Evolutionary conservation across 2,888 invertebrate genomes (phyloP), one percentile per base, ranked within the genome.

Genomic region (Leptopilina drosophilae): DNA sequence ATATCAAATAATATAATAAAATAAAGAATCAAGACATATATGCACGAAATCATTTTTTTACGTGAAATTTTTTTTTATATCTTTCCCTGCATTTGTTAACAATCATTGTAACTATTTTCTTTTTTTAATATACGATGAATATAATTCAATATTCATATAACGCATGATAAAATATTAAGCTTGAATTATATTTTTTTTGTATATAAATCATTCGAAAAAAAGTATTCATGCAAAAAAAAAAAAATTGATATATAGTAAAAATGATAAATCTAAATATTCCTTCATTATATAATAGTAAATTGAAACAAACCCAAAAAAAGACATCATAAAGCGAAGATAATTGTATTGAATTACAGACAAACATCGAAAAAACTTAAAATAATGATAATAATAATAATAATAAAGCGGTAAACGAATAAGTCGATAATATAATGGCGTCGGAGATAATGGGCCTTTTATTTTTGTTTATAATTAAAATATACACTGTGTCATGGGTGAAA

Each of bases 401-500:
- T 53, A 73, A 73, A 56, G 53, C 73, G 33, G 56, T 73, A 73
- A 73, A 73, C 73, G 73, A 73, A 73, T 73, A 73, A 73, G 73
- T 73, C 73, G 73, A 73, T 73, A 73, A 73, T 65, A 79, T 81
- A 80, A 80, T 83, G 83, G 83, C 82, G 83, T 87, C 84, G 86
- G 85, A 87, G 86, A 87, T 87, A 86, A 87, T 87, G 87, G 87
- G 87, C 86, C 87, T 87, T 89, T 89, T 88, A 88, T 89, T 88
- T 89, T 90, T 88, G 89, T 89, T 62, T 91, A 90, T 91, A 91
- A 91, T 91, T 91, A 91, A 91, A 91, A 91, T 91, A 91, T 91
- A 91, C 90, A 92, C 88, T 91, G 90, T 91, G 90, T 91, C 91
- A 91, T 91, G 91, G 91, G 90, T 89, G 90, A 91, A 91, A 90